phyloP scores from a whole-genome alignment of 2,888 invertebrate genomes.

The Girardia tigrina region DNA sequence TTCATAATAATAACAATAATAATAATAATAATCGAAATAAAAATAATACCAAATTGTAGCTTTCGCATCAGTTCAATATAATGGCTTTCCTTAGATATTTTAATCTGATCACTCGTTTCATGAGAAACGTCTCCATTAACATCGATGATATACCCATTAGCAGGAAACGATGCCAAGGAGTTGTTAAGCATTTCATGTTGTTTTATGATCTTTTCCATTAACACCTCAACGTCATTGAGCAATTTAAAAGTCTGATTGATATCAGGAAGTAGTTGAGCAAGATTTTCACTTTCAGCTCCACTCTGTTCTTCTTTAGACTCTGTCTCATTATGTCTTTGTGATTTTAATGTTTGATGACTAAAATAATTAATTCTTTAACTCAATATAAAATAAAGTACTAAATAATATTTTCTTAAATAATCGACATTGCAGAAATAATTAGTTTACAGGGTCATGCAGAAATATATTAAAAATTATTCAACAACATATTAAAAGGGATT shows the following conservation, averaged over 20 bases:
- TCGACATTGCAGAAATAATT: background rate
- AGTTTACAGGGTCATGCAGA: background rate
- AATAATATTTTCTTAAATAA: too few relatives aligned
- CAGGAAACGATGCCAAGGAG: background rate
- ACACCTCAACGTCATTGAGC: background rate
- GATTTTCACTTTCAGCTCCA: constrained; percentile 63
- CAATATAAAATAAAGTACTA: too few relatives aligned
- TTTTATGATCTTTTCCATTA: background rate
- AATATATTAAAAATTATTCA: too few relatives aligned
- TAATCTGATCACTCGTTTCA: constrained; percentile 34
- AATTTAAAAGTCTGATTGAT: constrained; percentile 60
- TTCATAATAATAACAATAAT: background rate
- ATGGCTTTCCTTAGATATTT: constrained; percentile 58
- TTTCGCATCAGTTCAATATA: constrained; percentile 75
- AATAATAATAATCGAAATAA: background rate
- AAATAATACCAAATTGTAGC: constrained; percentile 69
- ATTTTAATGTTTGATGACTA: background rate
- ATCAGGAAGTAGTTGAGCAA: constrained; percentile 73
- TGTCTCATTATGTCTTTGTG: background rate
- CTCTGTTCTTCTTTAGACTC: background rate
- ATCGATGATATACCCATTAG: background rate
- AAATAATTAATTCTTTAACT: background rate
- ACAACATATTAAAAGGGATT: too few relatives aligned
- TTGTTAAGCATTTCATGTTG: background rate
- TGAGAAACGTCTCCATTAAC: background rate